Base-by-base conservation (phyloP, 1,140 invertebrate species). In the Subanguina moxae region DNA sequence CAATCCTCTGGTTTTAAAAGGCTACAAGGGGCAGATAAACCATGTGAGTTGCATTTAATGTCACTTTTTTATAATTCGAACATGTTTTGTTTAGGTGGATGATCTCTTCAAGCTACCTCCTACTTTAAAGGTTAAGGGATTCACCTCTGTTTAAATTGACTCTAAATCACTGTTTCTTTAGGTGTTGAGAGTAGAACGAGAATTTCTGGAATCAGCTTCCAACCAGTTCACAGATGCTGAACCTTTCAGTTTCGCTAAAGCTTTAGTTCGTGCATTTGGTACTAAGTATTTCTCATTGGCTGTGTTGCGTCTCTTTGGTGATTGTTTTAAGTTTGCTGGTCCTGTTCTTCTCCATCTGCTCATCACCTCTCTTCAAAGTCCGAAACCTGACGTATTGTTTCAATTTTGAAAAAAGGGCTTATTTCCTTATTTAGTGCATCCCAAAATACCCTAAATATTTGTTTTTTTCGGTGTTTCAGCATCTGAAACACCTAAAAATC, bases 281-380 rank as follows among this genome's bases (percentile, higher is more conserved):
- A 80, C 87, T 65, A 88, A 93, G 80, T 97, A 94, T 85, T 93
- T 93, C 78, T 86, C 87, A 19, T 88, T 96, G 79, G 94, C 93
- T 30, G 82, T 94, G 67, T 82, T 96, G 1, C 92, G 93, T 83
- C 86, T 98, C 28, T 78, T 90, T 1, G 88, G 89, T 1, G 94
- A 97, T 83, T 86, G 87, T 68, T 86, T 89, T 42, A 89, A 88
- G 19, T 97, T 97, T 86, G 88, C 89, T 57, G 90, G 90, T 0
- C 94, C 94, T 0, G 84, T 98, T 45, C 84, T 98, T 17, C 85
- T 98, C 0, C 91, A 91, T 83, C 86, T 86, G 78, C 84, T 96
- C 5, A 88, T 96, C 8, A 85, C 84, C 21, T 93, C 90, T 83
- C 88, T 94, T 62, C 59, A 78, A 66, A 46, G 32, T 38, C 32